Evolutionary conservation across 2,113 vertebrate genomes (phyloP), one percentile per base, ranked within the genome.

Genomic region (Pangasianodon hypophthalmus): DNA sequence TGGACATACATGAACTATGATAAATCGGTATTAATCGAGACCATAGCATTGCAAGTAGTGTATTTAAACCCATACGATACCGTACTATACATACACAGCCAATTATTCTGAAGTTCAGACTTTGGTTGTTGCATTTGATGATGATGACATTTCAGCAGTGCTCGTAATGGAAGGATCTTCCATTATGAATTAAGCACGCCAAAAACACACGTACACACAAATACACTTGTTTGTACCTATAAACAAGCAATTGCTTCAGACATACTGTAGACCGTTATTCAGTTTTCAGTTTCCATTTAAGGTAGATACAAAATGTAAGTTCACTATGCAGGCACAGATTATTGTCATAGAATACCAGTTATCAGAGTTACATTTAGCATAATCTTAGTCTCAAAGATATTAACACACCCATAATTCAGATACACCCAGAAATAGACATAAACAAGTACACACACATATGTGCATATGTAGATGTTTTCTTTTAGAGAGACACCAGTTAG

Each of bases 401-500:
- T 71, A 90, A 82, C 60, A 54, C 75, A 86, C 9, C 81, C 32
- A 58, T 58, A 58, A 84, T 29, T 41, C 54, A 87, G 37, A 83
- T 32, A 85, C 84, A 81, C 85, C 89, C 54, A 86, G 56, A 89
- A 88, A 92, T 92, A 54, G 75, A 89, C 80, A 88, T 58, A 52
- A 56, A 88, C 60, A 71, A 62, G 56, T 48, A 92, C 87, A 90
- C 81, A 84, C 37, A 84, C 19, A 84, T 37, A 84, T 26, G 79
- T 71, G 92, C 90, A 91, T 90, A 79, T 58, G 92, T 89, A 92
- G 91, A 92, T 94, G 92, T 95, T 95, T 93, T 94, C 94, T 94
- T 94, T 92, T 94, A 96, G 93, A 95, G 93, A 95, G 92, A 93
- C 94, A 92, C 91, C 95, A 95, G 94, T 91, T 96, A 95, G 95